Base-by-base conservation (phyloP, 2,113 vertebrate genomes). In the Eudyptes chrysolophus region DNA sequence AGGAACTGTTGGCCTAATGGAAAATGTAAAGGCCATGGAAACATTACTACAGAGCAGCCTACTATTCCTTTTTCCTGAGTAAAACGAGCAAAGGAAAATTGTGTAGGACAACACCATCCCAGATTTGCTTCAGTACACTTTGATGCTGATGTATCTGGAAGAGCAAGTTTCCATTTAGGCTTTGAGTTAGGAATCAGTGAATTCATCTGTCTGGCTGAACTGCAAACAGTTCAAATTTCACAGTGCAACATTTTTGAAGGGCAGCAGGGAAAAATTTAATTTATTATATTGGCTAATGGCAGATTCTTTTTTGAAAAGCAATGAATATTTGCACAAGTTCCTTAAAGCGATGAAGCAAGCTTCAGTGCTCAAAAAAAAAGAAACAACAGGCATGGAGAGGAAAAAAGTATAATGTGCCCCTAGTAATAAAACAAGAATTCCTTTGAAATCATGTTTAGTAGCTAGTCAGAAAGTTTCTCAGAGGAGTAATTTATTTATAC, bases 201-300 rank as follows among this genome's bases (percentile, higher is more conserved):
- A 95, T 92, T 93, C 92, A 88, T 94, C 82, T 78, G 22, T 58
- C 75, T 97, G 94, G 68, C 66, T 93, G 69, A 94, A 92, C 69
- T 89, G 80, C 82, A 80, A 95, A 83, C 64, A 81, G 85, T 80
- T 97, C 92, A 77, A 5, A 93, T 95, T 97, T 95, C 96, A 97
- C 64, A 89, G 65, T 40, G 81, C 40, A 95, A 78, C 32, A 82
- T 69, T 97, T 96, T 66, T 95, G 89, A 93, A 88, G 8, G 2
- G 89, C 85, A 90, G 38, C 21, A 79, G 40, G 94, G 84, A 93
- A 94, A 95, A 81, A 30, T 80, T 89, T 77, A 40, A 97, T 89
- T 70, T 84, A 77, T 93, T 94, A 66, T 55, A 92, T 66, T 96
- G 77, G 90, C 77, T 89, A 91, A 93, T 51, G 40, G 76, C 42